Percentiles rank a stretch among this genome's conserved stretches.
Conservation (phyloP, 2,888 invertebrate genomes). For the Troilus luridus region DNA sequence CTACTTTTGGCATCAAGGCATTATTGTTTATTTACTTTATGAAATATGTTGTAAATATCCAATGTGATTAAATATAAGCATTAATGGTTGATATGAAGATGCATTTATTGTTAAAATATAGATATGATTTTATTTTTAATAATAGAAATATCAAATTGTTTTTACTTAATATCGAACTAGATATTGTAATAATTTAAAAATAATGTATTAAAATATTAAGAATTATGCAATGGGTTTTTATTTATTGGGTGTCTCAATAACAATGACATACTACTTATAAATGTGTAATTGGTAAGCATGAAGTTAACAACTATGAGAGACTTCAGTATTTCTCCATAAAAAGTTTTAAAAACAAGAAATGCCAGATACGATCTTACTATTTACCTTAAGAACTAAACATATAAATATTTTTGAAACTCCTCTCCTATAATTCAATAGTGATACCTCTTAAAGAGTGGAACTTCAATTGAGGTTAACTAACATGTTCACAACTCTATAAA, state of each 20-base stretch:
- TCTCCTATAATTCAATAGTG: neutral
- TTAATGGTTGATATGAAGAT: neutral
- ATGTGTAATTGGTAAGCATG: neutral
- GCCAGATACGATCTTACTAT: neutral
- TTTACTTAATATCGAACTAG: neutral
- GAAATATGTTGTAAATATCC: neutral
- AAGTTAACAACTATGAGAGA: neutral
- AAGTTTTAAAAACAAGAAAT: neutral
- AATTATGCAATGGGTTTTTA: neutral
- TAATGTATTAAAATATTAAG: neutral
- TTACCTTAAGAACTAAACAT: neutral
- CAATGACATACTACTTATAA: neutral
- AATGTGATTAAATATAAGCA: conserved; percentile 9
- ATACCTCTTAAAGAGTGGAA: neutral
- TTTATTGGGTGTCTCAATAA: neutral
- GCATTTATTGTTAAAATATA: conserved; percentile 28
- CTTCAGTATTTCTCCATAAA: neutral
- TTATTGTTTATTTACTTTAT: neutral
- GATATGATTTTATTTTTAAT: conserved; percentile 30
- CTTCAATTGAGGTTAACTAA: too few relatives aligned
- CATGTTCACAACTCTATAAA: neutral
- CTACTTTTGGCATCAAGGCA: neutral
- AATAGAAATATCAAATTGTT: neutral
- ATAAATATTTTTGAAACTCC: neutral
- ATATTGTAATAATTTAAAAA: neutral